Percentiles rank a stretch among this genome's conserved stretches.
Conservation (phyloP, 1,140 invertebrate genomes). For the Drosophila watanabei region DNA sequence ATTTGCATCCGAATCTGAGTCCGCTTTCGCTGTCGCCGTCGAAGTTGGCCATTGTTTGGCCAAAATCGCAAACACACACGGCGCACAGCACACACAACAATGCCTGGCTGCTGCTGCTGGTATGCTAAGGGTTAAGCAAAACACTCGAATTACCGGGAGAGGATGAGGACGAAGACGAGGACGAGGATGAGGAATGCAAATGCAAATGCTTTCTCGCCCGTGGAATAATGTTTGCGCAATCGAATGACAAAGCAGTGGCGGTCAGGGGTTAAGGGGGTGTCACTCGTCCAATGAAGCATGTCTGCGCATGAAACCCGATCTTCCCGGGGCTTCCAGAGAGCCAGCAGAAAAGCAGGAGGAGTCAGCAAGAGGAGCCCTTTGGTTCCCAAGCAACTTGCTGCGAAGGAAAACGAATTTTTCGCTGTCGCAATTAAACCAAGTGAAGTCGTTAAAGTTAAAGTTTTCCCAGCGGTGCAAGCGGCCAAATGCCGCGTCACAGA, state of each 20-base stretch:
- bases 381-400: conserved; percentile 69
- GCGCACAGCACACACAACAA: conserved; percentile 43
- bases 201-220: conserved; percentile 57
- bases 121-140: conserved; percentile 61
- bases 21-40: conserved; percentile 7
- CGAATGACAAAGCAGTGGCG: conserved; percentile 67
- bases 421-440: conserved; percentile 74
- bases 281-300: conserved; percentile 70
- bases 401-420: conserved; percentile 71
- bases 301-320: conserved; percentile 71
- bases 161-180: conserved; percentile 13
- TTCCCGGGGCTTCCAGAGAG: neutral
- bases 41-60: conserved; percentile 56
- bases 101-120: conserved; percentile 43
- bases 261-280: conserved; percentile 4
- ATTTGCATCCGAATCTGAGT: conserved; percentile 15
- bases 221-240: conserved; percentile 77
- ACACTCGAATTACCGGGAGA: conserved; percentile 64
- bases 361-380: neutral
- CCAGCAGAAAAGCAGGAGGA: neutral
- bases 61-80: conserved; percentile 66
- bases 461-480: conserved; percentile 60
- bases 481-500: conserved; percentile 80
- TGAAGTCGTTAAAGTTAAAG: conserved; percentile 66
- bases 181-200: conserved; percentile 48